Evolutionary conservation across 2,888 invertebrate genomes (phyloP).

Genomic region (Conomelus anceps): DNA sequence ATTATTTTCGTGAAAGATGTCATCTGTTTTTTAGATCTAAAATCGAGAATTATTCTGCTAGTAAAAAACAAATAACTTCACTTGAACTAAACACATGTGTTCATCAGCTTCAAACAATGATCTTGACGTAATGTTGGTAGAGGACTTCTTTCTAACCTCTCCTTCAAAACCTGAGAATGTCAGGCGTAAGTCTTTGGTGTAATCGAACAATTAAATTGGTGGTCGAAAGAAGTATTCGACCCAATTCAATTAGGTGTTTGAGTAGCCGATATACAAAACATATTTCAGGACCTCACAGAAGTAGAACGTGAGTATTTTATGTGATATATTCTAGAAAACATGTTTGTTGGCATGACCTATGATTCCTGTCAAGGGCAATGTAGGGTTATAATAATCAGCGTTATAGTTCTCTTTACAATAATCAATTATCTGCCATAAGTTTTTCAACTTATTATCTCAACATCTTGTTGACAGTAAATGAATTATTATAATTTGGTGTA

Average conservation of each 20-base stretch:
- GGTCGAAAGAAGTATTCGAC: not conserved
- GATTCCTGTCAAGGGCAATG: conserved; percentile 3
- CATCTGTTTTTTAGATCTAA: no score
- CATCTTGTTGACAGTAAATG: no score
- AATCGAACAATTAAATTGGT: conserved; percentile 16
- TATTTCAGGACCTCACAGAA: not conserved
- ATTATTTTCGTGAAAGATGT: no score
- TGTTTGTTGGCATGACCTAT: not conserved
- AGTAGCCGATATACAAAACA: not conserved
- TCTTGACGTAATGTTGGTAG: not conserved
- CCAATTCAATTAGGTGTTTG: conserved; percentile 3
- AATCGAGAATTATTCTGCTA: no score
- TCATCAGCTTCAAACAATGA: not conserved
- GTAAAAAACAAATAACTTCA: no score
- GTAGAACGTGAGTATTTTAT: not conserved
- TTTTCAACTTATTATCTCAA: not conserved
- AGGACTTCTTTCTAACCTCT: not conserved
- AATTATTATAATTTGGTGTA: no score
- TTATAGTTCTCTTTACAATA: not conserved
- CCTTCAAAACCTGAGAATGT: conserved; percentile 16
- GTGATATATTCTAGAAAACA: not conserved
- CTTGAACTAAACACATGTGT: no score
- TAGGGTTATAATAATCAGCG: not conserved
- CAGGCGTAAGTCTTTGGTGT: conserved; percentile 13
- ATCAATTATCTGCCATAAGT: not conserved